Base-by-base conservation (phyloP, 2,797 vertebrate species). In the Hephaestus fuliginosus region DNA sequence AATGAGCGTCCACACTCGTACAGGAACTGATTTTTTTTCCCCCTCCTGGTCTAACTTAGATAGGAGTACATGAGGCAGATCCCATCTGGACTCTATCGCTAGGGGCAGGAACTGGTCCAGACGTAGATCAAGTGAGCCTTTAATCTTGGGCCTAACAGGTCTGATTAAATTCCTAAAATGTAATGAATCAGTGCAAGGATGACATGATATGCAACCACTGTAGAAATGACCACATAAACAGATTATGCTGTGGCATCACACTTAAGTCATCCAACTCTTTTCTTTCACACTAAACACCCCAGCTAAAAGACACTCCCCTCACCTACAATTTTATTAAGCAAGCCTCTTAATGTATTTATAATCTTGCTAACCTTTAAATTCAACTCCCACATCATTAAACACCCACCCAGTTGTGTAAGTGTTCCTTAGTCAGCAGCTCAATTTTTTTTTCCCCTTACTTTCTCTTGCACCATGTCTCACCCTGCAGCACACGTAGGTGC, bases 11-110 rank as follows among this genome's bases (percentile, higher is more conserved):
- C 71, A 57, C 66, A 33, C 22, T 69, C n/a, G 5, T 25, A 61
- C 49, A 73, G 62, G 43, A 62, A 71, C 20, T 46, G 43, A 48
- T 68, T 53, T 58, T 67, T 69, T 48, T 46, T 65, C 70, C 73
- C 68, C 74, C 75, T 84, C 28, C 70, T 84, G 53, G 57, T 78
- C 51, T n/a, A 44, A 81, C 62, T 71, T 17, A 83, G 85, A 88
- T 70, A 75, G 44, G 60, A 81, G 74, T 43, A 74, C 68, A 25
- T 52, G 28, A 76, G 44, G 39, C 68, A 82, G 65, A 55, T 83
- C 65, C 78, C 81, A 88, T 91, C 86, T 91, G 89, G 86, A 82
- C 82, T 86, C 71, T 52, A 81, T 94, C 53, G 84, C 78, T 62
- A 7, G 28, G 28, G 80, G 65, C 55, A 74, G 63, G 68, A 72